Conservation (phyloP, 2,113 vertebrate genomes). For the Cyprinus carpio region DNA sequence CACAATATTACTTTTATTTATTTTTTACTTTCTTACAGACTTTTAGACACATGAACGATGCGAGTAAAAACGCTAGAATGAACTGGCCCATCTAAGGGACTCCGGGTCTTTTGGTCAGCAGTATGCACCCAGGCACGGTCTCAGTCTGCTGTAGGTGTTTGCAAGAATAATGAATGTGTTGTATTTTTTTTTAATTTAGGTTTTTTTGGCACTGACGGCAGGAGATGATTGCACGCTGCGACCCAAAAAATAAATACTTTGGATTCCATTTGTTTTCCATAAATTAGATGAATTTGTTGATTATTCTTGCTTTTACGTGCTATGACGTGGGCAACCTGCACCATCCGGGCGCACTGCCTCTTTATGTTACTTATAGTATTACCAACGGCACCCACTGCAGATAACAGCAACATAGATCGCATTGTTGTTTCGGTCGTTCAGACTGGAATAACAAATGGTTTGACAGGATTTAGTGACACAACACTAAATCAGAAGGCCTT, state of each 20-base stretch:
- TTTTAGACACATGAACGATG: background rate
- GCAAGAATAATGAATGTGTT: constrained; percentile 17
- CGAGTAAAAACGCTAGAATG: constrained; percentile 10
- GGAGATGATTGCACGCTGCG: background rate
- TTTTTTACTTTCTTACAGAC: background rate
- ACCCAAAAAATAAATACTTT: background rate
- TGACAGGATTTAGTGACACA: too few relatives aligned
- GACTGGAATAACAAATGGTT: too few relatives aligned
- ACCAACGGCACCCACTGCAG: background rate
- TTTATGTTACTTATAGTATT: background rate
- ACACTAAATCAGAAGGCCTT: too few relatives aligned
- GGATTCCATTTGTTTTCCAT: constrained; percentile 53
- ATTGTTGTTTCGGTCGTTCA: too few relatives aligned
- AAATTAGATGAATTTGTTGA: constrained; percentile 18
- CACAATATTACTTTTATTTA: background rate
- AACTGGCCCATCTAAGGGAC: constrained; percentile 15
- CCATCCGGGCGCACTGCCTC: background rate
- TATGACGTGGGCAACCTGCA: constrained; percentile 44
- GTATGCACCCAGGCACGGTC: constrained; percentile 51
- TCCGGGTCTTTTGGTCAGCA: constrained; percentile 40
- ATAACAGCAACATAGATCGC: too few relatives aligned
- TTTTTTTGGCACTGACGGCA: too few relatives aligned
- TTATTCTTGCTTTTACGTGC: background rate
- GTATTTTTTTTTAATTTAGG: too few relatives aligned
- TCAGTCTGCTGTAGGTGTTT: constrained; percentile 57